Base-by-base conservation (phyloP, 1,140 invertebrate species). In the Battus philenor region DNA sequence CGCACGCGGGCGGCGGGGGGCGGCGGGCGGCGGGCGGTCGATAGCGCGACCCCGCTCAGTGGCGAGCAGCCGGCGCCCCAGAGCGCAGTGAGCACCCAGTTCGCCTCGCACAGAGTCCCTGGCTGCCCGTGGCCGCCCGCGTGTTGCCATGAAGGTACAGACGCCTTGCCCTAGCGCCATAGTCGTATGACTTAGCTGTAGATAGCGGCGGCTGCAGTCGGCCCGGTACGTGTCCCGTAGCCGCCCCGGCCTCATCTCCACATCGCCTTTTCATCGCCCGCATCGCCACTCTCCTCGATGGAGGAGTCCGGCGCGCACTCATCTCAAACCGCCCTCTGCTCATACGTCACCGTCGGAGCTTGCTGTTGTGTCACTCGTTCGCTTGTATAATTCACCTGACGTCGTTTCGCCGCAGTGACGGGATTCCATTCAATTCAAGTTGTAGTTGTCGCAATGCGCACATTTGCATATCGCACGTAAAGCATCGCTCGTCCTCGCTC, bases 81-180 rank as follows among this genome's bases (percentile, higher is more conserved):
- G 49, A 52, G 50, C 60, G 58, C 51, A 50, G 47, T 47, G 44
- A 44, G n/a, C n/a, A n/a, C n/a, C 15, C 51, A 20, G 34, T 41
- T 44, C 43, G 45, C 44, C 49, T 32, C 39, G 49, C 36, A 43
- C 56, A 50, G 59, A 45, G 47, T 36, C 47, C 53, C 44, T 34
- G 49, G 13, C 36, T 43, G 29, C 39, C 24, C 49, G 47, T 34
- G 49, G 13, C 36, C 34, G 29, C 39, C 24, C 49, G 47, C 39
- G 64, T 71, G 72, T 81, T 80, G 79, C 76, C 57, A 83, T 83
- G 79, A 80, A 83, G 79, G 79, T 83, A 83, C 39, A 63, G 54
- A 58, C 53, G 59, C 60, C 56, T 58, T 47, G 57, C 65, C 60
- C 62, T 81, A 81, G 73, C 59, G 72, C 65, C 64, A 50, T 77